These are phyloP conservation scores for Lapara coniferarum DNA, from an alignment of 2,888 invertebrate genomes.

Conservation along the genomic window DNA sequence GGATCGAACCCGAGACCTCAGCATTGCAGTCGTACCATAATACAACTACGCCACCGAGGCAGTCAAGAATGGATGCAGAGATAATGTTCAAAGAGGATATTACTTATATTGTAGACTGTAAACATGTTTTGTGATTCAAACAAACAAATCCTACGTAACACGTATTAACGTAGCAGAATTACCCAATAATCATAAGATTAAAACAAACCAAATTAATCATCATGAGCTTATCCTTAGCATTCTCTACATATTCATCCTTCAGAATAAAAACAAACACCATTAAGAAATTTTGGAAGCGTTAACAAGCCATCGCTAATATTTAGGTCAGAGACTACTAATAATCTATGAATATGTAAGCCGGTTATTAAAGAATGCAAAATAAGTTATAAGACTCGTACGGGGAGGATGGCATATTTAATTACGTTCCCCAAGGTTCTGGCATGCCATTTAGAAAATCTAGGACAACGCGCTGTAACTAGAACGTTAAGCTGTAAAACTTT, in stretches of 20 bases:
- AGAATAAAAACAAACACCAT: neutral
- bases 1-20: too few relatives aligned
- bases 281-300: constrained; percentile 11
- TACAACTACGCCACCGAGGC: too few relatives aligned
- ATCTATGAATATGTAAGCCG: constrained; percentile 16
- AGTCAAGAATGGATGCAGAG: too few relatives aligned
- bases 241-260: neutral
- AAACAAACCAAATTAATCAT: too few relatives aligned
- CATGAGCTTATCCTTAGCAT: too few relatives aligned
- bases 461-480: constrained; percentile 1
- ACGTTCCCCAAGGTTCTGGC: constrained; percentile 14
- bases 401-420: constrained; percentile 25
- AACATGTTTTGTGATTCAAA: too few relatives aligned
- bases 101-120: too few relatives aligned
- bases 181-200: too few relatives aligned
- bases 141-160: too few relatives aligned
- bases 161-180: too few relatives aligned
- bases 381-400: constrained; percentile 15
- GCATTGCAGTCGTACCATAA: too few relatives aligned
- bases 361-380: constrained; percentile 20
- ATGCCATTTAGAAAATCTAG: constrained; percentile 22
- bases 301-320: constrained; percentile 27
- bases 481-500: constrained; percentile 12
- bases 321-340: constrained; percentile 27
- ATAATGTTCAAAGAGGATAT: too few relatives aligned